Evolutionary conservation across 1,140 invertebrate species (phyloP).

Genomic region (Scaptodrosophila lebanonensis): DNA sequence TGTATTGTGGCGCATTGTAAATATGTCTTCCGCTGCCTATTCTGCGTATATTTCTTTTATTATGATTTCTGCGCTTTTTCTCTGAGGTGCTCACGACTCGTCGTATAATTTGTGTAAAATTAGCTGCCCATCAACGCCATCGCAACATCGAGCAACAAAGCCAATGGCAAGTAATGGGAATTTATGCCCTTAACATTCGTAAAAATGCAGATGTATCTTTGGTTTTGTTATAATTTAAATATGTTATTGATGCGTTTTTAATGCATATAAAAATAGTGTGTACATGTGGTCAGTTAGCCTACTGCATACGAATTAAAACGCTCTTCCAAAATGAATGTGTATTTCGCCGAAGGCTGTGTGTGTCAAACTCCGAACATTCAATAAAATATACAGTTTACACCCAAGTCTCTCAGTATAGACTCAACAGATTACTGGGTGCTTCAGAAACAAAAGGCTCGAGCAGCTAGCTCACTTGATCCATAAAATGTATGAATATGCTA

Average conservation of each 20-base stretch:
- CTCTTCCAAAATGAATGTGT: too few species aligned
- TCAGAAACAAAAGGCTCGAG: slow-evolving; percentile 60
- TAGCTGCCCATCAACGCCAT: too few species aligned
- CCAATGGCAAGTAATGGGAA: too few species aligned
- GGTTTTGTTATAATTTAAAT: slow-evolving; percentile 38
- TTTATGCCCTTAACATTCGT: slow-evolving; percentile 2
- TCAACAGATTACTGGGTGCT: slow-evolving; percentile 36
- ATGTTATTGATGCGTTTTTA: slow-evolving; percentile 11
- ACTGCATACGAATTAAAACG: too few species aligned
- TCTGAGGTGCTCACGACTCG: too few species aligned
- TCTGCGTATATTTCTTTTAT: slow-evolving; percentile 10
- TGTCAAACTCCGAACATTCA: slow-evolving; percentile 16
- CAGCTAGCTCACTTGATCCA: slow-evolving; percentile 33
- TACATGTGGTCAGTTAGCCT: too few species aligned
- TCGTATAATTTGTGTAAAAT: too few species aligned
- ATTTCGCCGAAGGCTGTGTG: too few species aligned
- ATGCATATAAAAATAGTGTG: slow-evolving; percentile 9
- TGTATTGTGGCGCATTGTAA: slow-evolving; percentile 7
- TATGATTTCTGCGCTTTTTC: slow-evolving; percentile 10
- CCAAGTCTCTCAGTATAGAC: slow-evolving; percentile 21
- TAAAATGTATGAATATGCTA: slow-evolving; percentile 6
- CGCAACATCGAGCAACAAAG: too few species aligned
- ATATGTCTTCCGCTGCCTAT: slow-evolving; percentile 9
- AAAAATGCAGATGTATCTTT: slow-evolving; percentile 17
- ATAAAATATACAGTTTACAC: slow-evolving; percentile 41